Base-by-base conservation (phyloP, 2,797 vertebrate genomes). In the Channa striata region DNA sequence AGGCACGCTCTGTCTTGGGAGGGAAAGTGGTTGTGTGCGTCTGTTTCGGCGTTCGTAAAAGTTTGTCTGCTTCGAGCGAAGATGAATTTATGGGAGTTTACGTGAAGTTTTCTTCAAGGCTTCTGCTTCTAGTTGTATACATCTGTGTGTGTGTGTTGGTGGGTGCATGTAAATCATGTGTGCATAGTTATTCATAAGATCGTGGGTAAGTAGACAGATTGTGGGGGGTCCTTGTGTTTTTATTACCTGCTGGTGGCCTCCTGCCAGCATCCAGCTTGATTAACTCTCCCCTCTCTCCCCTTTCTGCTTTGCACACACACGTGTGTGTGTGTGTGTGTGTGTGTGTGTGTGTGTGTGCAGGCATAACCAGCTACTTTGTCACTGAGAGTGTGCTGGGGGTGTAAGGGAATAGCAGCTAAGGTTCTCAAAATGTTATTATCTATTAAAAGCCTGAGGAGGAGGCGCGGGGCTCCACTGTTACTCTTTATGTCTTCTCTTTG, bases 241-340 rank as follows among this genome's bases (percentile, higher is more conserved):
- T 90, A 87, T 91, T 90, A 88, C 85, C 80, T 87, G 82, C 85
- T 84, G 83, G 78, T 74, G 77, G 82, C 79, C 73, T 79, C 83
- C 75, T 80, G 78, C 87, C 78, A 85, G 79, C 68, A 74, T 80
- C 61, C 47, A 70, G 74, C 64, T 87, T 91, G 85, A 91, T 90
- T 89, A 91, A 89, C 77, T 88, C 76, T 49, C 47, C 70, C 20
- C 42, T 63, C 50, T 60, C 48, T 33, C 33, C 11, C 21, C 43
- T 60, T 64, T 42, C 23, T 68, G 49, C 48, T 39, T 16, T 10
- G 39, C 54, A 43, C 43, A 20, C 19, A 54, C 19, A 30, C 46
- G n/a, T n/a, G n/a, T n/a, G n/a, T n/a, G n/a, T n/a, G n/a, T n/a
- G n/a, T n/a, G n/a, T n/a, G n/a, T n/a, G n/a, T n/a, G n/a, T n/a